Base-by-base conservation (phyloP, 2,888 invertebrate genomes). In the Drosophila neutralis region DNA sequence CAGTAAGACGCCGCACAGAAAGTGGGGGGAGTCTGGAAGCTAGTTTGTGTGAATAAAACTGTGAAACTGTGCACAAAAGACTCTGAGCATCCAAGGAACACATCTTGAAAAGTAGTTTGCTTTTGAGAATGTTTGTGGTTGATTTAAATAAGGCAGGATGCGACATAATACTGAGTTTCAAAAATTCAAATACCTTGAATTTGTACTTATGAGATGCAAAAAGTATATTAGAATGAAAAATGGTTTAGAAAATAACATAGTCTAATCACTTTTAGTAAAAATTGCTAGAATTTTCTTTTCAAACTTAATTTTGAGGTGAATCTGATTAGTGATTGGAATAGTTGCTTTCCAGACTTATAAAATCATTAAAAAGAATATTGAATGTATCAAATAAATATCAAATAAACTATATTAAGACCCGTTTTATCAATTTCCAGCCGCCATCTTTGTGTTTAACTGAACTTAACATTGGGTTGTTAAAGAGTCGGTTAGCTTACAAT, bases 301-400 rank as follows among this genome's bases (percentile, higher is more conserved):
- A 11, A 42, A 21, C 42, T 21, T 6, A 13, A 13, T 42, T 21
- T 8, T 8, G 8, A 4, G 24, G 0, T 15, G 15, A 45, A 24
- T 0, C 24, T 24, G 15, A 15, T 45, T 24, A 8, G 13, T 24
- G 15, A 45, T 24, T 45, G 45, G 8, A 45, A 1, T 15, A 24
- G 15, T 45, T 24, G 15, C 8, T 45, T 24, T 8, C 4, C 4
- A 24, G 7, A 15, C 21, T 7, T 21, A 45, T 7, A 4, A 21
- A 15, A 7, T 45, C 8, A 24, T 24, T 24, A 0, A 15, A 24
- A 24, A 2, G 1, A 45, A 4, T 24, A 8, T 24, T 2, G 8
- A 45, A 15, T 45, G 1, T 2, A 45, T 21, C 7, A 45, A 45
- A 45, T 21, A 13, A 45, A 2, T 21, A 21, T 15, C 13, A 45